These are phyloP conservation scores for Dasysyrphus albostriatus DNA, from an alignment of 2,888 invertebrate species.

Conservation along the genomic window DNA sequence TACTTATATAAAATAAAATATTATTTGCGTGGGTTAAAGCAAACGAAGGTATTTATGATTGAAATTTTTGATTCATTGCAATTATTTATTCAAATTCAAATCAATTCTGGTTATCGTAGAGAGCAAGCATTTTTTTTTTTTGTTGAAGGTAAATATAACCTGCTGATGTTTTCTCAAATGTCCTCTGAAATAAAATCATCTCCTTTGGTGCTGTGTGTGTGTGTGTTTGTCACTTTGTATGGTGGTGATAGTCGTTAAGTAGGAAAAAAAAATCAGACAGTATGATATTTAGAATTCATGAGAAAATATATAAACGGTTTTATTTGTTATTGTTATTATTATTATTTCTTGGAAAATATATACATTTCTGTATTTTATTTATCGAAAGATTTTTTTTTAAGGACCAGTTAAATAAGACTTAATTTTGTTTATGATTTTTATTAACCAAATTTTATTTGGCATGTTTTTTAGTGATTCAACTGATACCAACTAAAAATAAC, in stretches of 20 bases:
- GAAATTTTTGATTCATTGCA: constrained; percentile 12
- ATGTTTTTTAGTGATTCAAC: too few relatives aligned
- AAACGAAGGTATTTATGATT: background rate
- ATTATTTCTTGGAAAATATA: too few relatives aligned
- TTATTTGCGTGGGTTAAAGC: constrained; percentile 4
- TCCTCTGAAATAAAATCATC: constrained; percentile 1
- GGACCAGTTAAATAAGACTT: too few relatives aligned
- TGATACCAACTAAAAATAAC: too few relatives aligned
- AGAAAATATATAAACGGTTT: too few relatives aligned
- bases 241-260: background rate
- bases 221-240: background rate
- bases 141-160: background rate
- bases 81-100: constrained; percentile 26
- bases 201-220: background rate
- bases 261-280: too few relatives aligned
- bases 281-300: too few relatives aligned
- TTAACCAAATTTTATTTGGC: too few relatives aligned
- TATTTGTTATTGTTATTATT: too few relatives aligned
- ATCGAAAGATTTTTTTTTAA: too few relatives aligned
- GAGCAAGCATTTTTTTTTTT: background rate
- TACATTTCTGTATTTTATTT: too few relatives aligned
- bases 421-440: too few relatives aligned
- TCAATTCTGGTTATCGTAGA: background rate
- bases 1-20: background rate
- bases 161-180: constrained; percentile 13